These are phyloP conservation scores for Epizoanthus fatuus DNA, from an alignment of 92 coral and sea anemone species.

Conservation along the genomic window DNA sequence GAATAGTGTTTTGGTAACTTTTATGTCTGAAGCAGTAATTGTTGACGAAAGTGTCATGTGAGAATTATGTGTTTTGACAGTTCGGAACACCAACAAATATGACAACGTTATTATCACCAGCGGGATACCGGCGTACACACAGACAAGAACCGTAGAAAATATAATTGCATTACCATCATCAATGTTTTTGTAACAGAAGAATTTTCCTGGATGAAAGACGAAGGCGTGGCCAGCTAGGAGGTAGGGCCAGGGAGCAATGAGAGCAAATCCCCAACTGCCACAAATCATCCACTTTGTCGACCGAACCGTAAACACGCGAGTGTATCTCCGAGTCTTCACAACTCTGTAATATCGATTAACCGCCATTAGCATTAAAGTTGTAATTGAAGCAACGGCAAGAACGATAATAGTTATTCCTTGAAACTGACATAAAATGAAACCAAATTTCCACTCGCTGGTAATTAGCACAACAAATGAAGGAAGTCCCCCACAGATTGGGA, in stretches of 20 bases:
- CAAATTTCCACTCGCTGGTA: slow-evolving; percentile 13
- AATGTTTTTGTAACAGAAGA: slow-evolving; percentile 3
- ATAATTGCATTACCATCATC: slow-evolving; percentile 1
- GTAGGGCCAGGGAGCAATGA: slow-evolving; percentile 1
- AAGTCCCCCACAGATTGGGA: background rate
- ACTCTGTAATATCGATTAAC: slow-evolving; percentile 13
- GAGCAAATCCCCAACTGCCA: slow-evolving; percentile 6
- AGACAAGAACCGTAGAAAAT: background rate
- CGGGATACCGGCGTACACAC: background rate
- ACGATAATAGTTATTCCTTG: slow-evolving; percentile 4
- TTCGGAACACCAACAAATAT: background rate
- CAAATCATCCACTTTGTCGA: slow-evolving; percentile 4
- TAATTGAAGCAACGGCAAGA: background rate
- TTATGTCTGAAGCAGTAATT: slow-evolving; percentile 9
- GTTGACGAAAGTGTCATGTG: background rate
- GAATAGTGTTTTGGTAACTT: slow-evolving; percentile 1
- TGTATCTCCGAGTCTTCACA: slow-evolving; percentile 1
- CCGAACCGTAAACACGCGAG: background rate
- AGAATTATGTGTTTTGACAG: background rate
- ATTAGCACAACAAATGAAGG: background rate
- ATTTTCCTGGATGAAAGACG: slow-evolving; percentile 6
- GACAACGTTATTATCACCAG: background rate
- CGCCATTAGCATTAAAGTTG: background rate
- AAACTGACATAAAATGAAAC: background rate
- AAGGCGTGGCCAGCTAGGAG: background rate